Conservation (phyloP, 1,140 invertebrate genomes). For the Cataglyphis hispanica region DNA sequence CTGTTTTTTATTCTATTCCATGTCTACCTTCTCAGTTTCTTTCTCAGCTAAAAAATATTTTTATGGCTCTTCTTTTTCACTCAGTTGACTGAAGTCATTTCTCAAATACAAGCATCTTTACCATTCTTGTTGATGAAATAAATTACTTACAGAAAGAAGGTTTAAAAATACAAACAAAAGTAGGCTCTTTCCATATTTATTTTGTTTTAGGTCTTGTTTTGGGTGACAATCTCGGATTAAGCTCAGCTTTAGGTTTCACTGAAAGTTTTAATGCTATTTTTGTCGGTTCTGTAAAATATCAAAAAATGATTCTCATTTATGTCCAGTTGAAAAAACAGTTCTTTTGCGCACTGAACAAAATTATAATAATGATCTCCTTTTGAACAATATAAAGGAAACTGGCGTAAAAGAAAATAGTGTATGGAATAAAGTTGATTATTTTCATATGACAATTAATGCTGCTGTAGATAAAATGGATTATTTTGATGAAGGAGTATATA, state of each 20-base stretch:
- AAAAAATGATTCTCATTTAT: neutral
- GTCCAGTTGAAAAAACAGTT: neutral
- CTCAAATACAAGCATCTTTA: neutral
- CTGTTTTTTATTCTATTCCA: conserved; percentile 16
- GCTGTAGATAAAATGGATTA: neutral
- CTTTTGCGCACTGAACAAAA: neutral
- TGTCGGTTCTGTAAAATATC: conserved; percentile 8
- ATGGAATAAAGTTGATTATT: neutral
- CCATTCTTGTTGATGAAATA: neutral
- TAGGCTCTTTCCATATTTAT: neutral
- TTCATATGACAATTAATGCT: neutral
- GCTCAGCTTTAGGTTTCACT: neutral
- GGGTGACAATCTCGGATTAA: neutral
- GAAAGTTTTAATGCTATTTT: neutral
- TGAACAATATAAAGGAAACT: neutral
- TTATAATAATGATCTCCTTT: conserved; percentile 8
- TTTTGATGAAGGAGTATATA: conserved; percentile 2
- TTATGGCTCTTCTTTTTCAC: neutral
- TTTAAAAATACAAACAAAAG: neutral
- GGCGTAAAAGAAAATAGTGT: neutral
- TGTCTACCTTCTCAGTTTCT: neutral
- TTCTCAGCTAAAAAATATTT: neutral
- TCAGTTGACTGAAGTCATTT: neutral
- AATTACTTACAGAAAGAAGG: conserved; percentile 9
- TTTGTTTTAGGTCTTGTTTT: neutral